phyloP scores from a whole-genome alignment of 2,113 vertebrate genomes.

The Athene noctua region DNA sequence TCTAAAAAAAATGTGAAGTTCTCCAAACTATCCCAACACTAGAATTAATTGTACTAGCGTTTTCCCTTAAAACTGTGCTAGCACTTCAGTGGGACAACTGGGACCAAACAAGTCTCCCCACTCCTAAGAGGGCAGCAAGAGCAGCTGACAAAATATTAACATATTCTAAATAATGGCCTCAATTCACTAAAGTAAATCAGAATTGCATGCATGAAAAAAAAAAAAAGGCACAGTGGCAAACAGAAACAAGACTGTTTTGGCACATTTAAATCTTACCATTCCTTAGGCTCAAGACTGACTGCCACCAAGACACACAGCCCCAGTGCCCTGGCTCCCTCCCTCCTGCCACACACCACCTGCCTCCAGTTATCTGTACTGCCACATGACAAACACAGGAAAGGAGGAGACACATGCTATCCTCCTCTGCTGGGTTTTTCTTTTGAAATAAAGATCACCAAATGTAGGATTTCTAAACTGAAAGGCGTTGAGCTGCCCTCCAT shows the following conservation, averaged over 20 bases:
- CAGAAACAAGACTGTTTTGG: background rate
- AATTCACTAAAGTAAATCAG: background rate
- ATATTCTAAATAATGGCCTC: slow-evolving; percentile 15
- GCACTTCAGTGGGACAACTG: background rate
- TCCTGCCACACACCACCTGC: background rate
- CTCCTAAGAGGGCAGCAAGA: background rate
- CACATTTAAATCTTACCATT: background rate
- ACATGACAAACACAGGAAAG: background rate
- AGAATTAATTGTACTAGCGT: background rate
- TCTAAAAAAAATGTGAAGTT: background rate
- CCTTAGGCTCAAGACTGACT: background rate
- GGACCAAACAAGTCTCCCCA: background rate
- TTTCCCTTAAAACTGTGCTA: background rate
- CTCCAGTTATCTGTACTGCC: background rate
- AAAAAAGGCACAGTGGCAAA: background rate
- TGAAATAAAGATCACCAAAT: background rate
- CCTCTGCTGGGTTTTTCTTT: background rate
- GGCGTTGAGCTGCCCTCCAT: background rate
- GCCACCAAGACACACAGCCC: background rate
- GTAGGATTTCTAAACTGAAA: background rate
- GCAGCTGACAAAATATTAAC: background rate
- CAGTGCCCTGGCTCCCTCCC: accelerated
- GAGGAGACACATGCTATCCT: background rate
- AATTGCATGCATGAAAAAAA: background rate
- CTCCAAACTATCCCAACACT: background rate